phyloP scores from a whole-genome alignment of 2,888 invertebrate species.

The Melieria omissa region DNA sequence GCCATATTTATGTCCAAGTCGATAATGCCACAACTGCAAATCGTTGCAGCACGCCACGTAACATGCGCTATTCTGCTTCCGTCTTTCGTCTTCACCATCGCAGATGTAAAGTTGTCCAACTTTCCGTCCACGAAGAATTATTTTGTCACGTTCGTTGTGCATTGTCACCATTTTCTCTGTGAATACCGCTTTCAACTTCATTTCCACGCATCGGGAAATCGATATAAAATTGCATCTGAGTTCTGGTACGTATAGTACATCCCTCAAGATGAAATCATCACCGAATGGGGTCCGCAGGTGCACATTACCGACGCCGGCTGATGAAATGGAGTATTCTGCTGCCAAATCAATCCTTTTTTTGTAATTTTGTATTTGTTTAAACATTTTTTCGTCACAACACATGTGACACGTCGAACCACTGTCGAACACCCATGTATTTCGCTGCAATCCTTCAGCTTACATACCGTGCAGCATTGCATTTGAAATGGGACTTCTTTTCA shows the following conservation, averaged over 20 bases:
- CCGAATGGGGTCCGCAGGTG: no score
- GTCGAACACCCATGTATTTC: no score
- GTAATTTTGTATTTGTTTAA: no score
- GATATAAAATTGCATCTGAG: neutral
- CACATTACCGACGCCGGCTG: no score
- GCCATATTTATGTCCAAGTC: neutral
- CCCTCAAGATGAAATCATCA: no score
- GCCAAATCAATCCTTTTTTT: no score
- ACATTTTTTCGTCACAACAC: no score
- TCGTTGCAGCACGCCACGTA: neutral
- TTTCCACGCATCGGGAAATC: neutral
- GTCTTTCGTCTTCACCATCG: neutral
- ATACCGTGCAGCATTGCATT: no score
- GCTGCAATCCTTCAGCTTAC: no score
- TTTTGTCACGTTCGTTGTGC: neutral
- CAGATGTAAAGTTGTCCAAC: neutral
- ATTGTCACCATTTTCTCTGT: neutral
- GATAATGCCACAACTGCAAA: neutral
- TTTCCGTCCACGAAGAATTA: neutral
- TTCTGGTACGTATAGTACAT: neutral
- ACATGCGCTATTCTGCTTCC: neutral
- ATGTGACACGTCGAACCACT: no score
- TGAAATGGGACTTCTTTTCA: no score
- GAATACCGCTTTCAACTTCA: neutral
- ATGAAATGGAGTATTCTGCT: no score